Evolutionary conservation across 2,888 invertebrate genomes (phyloP).

Genomic region (Craniophora ligustri): DNA sequence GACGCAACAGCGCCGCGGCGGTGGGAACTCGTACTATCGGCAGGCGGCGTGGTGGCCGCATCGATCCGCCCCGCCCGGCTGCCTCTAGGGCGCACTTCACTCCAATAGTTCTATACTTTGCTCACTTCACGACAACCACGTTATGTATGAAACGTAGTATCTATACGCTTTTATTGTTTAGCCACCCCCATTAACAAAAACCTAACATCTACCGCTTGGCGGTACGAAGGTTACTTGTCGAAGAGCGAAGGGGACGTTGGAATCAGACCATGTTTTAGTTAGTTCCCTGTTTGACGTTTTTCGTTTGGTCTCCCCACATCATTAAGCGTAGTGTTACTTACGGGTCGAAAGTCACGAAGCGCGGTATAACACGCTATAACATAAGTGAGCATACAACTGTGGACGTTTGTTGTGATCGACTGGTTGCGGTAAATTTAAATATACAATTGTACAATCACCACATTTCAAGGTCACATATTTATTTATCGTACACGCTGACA

Average conservation of each 20-base stretch:
- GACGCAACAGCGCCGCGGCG: slow-evolving; percentile 58
- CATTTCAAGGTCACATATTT: slow-evolving; percentile 7
- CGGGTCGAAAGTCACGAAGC: slow-evolving; percentile 56
- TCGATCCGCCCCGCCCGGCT: slow-evolving; percentile 79
- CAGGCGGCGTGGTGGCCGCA: slow-evolving; percentile 66
- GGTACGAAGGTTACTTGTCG: slow-evolving; percentile 72
- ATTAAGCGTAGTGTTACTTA: slow-evolving; percentile 59
- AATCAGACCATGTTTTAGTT: slow-evolving; percentile 61
- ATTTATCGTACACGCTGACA: slow-evolving; percentile 5
- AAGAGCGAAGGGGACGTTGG: slow-evolving; percentile 58
- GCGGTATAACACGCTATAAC: slow-evolving; percentile 54
- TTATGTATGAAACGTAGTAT: slow-evolving; percentile 84
- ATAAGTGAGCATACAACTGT: slow-evolving; percentile 63
- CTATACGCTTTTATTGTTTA: slow-evolving; percentile 82
- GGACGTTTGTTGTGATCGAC: slow-evolving; percentile 66
- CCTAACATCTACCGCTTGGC: slow-evolving; percentile 70
- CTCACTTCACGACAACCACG: slow-evolving; percentile 78
- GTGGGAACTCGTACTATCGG: slow-evolving; percentile 61
- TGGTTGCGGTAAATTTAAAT: slow-evolving; percentile 60
- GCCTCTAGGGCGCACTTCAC: slow-evolving; percentile 78
- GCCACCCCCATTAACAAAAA: slow-evolving; percentile 79
- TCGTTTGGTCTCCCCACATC: slow-evolving; percentile 51
- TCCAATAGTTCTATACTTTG: slow-evolving; percentile 62
- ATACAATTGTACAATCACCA: slow-evolving; percentile 26
- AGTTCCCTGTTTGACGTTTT: slow-evolving; percentile 51